Evolutionary conservation across 2,888 invertebrate genomes (phyloP).

Genomic region (Melieria crassipennis): DNA sequence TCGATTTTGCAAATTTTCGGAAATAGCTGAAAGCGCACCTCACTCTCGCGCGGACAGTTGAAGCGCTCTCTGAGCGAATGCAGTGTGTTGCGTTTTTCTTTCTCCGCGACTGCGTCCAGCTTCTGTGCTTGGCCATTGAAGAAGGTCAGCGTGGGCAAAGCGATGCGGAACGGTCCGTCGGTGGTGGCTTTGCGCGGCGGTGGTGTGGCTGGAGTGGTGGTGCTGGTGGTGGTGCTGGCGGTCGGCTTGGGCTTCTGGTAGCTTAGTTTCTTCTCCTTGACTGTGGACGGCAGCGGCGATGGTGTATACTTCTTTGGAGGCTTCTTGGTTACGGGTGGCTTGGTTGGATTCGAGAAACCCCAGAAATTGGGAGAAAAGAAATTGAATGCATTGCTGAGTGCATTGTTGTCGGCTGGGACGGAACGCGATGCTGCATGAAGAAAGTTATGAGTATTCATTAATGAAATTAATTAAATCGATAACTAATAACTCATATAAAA

Average conservation of each 20-base stretch:
- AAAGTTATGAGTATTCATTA: neutral
- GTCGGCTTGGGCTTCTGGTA: conserved; percentile 34
- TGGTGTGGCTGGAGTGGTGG: conserved; percentile 8
- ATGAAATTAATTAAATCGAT: neutral
- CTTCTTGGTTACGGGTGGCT: conserved; percentile 37
- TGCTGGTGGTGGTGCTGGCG: conserved; percentile 8
- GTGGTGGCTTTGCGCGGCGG: conserved; percentile 17
- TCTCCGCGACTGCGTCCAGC: conserved; percentile 47
- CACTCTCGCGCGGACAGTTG: conserved; percentile 66
- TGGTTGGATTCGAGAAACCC: conserved; percentile 53
- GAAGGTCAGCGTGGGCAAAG: conserved; percentile 55
- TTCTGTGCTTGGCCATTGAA: conserved; percentile 29
- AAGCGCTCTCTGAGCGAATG: conserved; percentile 52
- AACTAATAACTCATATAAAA: neutral
- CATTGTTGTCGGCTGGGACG: neutral
- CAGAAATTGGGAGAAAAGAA: conserved; percentile 55
- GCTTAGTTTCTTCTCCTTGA: conserved; percentile 40
- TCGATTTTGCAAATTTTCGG: conserved; percentile 62
- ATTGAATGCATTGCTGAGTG: conserved; percentile 47
- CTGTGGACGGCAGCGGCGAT: conserved; percentile 20
- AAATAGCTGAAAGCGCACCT: conserved; percentile 64
- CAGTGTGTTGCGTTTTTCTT: conserved; percentile 60
- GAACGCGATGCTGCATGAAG: neutral
- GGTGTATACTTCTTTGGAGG: conserved; percentile 47
- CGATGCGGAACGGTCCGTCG: conserved; percentile 59